A percentile compares a stretch with the other conserved stretches of the same genome.
phyloP scores from a whole-genome alignment of 2,113 vertebrate species.

The Podarcis muralis region DNA sequence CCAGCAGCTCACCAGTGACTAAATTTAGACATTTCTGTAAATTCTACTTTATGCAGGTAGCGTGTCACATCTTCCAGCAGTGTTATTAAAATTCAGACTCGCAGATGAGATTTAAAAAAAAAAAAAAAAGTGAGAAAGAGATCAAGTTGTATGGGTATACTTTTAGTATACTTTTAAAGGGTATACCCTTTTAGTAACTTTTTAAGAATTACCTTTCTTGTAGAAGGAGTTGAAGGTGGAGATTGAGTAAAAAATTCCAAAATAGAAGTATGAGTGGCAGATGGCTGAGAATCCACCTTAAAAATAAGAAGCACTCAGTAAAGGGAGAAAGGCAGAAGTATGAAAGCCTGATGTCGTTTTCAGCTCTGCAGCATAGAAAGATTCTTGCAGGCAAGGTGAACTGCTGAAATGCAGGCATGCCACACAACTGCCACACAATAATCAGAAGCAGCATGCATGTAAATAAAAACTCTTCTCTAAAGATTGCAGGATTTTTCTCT shows the following conservation, averaged over 20 bases:
- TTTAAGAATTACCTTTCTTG: constrained; percentile 49
- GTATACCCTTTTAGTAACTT: not conserved
- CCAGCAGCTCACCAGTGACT: not conserved
- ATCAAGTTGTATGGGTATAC: not conserved
- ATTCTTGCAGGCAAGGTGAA: not conserved
- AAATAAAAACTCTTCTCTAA: not conserved
- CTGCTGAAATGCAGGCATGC: not conserved
- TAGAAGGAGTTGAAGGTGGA: constrained; percentile 49
- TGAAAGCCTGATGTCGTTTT: not conserved
- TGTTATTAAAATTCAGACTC: not conserved
- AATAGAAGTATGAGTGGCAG: constrained; percentile 56
- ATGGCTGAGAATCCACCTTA: constrained; percentile 48
- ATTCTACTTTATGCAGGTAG: not conserved
- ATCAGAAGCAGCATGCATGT: constrained; percentile 22
- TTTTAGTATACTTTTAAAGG: not conserved
- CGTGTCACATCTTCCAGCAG: not conserved
- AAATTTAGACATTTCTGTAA: not conserved
- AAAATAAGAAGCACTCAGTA: constrained; percentile 51
- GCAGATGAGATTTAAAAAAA: not conserved
- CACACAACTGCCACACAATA: not conserved
- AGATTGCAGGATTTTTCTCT: not conserved
- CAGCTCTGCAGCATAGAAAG: not conserved
- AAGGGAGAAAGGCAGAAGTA: constrained; percentile 5
- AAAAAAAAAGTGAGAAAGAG: constrained; percentile 3
- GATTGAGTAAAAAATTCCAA: constrained; percentile 62